Evolutionary conservation across 2,888 invertebrate genomes (phyloP).

Genomic region (Aphodius granarius): DNA sequence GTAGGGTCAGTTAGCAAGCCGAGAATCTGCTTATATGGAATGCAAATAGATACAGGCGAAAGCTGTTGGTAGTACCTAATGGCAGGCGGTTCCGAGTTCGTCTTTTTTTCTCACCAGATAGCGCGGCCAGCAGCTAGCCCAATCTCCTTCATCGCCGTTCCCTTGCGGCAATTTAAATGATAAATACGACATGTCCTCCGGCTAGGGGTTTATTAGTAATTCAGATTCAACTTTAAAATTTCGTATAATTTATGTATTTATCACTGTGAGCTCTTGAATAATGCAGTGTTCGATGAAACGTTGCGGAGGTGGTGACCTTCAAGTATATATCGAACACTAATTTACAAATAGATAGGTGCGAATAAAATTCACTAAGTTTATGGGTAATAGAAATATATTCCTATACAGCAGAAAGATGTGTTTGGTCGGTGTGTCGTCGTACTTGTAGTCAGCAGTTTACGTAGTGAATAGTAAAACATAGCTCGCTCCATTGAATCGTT

Average conservation of each 20-base stretch:
- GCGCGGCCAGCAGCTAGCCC: not conserved
- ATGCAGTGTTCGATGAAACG: no score
- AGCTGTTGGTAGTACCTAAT: not conserved
- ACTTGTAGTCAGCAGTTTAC: no score
- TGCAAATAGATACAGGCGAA: not conserved
- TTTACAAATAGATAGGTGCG: no score
- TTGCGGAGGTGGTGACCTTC: no score
- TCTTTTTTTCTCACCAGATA: not conserved
- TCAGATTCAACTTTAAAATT: conserved; percentile 15
- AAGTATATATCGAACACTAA: no score
- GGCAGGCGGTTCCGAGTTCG: not conserved
- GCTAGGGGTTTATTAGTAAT: conserved; percentile 12
- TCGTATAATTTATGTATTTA: conserved; percentile 12
- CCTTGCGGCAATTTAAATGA: conserved; percentile 17
- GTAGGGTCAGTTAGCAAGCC: not conserved
- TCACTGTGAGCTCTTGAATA: not conserved
- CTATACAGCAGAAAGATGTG: no score
- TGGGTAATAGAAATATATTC: no score
- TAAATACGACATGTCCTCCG: conserved; percentile 11
- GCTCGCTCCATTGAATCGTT: not conserved
- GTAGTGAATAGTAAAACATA: not conserved
- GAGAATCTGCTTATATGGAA: not conserved
- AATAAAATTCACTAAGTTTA: no score
- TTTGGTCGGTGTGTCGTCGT: no score
- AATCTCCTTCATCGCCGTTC: not conserved